These are phyloP conservation scores for Danio tinwini DNA, from an alignment of 2,797 vertebrate genomes.

Conservation along the genomic window DNA sequence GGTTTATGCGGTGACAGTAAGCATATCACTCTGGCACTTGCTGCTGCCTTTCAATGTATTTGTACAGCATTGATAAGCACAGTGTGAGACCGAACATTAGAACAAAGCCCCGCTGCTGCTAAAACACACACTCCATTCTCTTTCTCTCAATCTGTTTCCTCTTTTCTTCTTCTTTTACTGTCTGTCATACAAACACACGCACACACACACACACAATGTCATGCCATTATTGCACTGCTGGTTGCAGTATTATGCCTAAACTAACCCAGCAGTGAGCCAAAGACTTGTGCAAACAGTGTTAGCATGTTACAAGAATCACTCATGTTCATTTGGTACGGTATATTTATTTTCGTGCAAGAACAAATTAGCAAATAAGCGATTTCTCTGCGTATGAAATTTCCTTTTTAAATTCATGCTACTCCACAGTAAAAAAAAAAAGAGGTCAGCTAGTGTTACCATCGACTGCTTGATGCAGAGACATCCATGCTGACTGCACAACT, in stretches of 20 bases:
- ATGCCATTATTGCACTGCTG: conserved; percentile 56
- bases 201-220: background rate
- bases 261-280: conserved; percentile 52
- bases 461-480: conserved; percentile 29
- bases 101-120: conserved; percentile 60
- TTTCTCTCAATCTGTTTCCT: conserved; percentile 29
- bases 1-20: conserved; percentile 37
- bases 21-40: conserved; percentile 52
- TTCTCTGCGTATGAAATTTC: conserved; percentile 15
- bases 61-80: conserved; percentile 55
- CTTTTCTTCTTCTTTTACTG: conserved; percentile 7
- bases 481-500: conserved; percentile 41
- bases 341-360: conserved; percentile 16
- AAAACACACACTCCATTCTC: conserved; percentile 51
- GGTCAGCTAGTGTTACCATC: conserved; percentile 32
- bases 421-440: conserved; percentile 6
- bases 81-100: conserved; percentile 56
- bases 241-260: conserved; percentile 48
- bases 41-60: conserved; percentile 47
- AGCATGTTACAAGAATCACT: conserved; percentile 49
- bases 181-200: conserved; percentile 21
- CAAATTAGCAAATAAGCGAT: background rate
- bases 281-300: conserved; percentile 57
- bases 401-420: conserved; percentile 37
- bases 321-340: conserved; percentile 7